Conservation (phyloP, 2,113 vertebrate genomes). For the Tetraodon nigroviridis region DNA sequence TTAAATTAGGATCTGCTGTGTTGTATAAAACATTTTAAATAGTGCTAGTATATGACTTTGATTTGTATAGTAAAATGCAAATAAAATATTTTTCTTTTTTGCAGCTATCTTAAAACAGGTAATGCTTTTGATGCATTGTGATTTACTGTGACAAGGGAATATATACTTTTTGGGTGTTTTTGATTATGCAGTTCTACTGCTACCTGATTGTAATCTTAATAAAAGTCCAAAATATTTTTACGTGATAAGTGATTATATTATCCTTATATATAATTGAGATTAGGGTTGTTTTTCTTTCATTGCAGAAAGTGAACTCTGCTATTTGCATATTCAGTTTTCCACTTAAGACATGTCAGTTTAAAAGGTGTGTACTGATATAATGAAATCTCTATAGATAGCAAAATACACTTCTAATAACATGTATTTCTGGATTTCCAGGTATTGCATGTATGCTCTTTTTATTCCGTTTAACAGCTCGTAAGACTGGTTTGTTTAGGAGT, state of each 20-base stretch:
- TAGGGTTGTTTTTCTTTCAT: slow-evolving; percentile 44
- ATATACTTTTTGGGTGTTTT: too few relatives aligned
- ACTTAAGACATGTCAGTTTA: slow-evolving; percentile 1
- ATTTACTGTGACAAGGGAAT: too few relatives aligned
- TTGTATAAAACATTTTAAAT: not conserved
- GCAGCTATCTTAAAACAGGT: not conserved
- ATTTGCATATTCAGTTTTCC: slow-evolving; percentile 47
- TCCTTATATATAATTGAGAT: not conserved
- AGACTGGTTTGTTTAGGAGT: slow-evolving; percentile 46
- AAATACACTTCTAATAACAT: not conserved
- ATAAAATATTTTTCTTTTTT: not conserved
- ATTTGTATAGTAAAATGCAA: not conserved
- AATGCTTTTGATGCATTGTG: too few relatives aligned
- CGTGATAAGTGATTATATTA: too few relatives aligned
- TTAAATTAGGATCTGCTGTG: too few relatives aligned
- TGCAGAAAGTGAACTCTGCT: slow-evolving; percentile 34
- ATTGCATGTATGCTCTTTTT: slow-evolving; percentile 2
- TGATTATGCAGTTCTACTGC: too few relatives aligned
- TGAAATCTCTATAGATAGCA: not conserved
- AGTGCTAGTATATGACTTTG: not conserved
- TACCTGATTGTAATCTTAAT: too few relatives aligned
- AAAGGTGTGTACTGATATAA: not conserved
- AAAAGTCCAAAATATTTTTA: too few relatives aligned
- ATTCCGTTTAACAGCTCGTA: slow-evolving; percentile 12
- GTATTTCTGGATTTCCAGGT: slow-evolving; percentile 17